Conservation (phyloP, 1,140 invertebrate species). For the Lerema accius region DNA sequence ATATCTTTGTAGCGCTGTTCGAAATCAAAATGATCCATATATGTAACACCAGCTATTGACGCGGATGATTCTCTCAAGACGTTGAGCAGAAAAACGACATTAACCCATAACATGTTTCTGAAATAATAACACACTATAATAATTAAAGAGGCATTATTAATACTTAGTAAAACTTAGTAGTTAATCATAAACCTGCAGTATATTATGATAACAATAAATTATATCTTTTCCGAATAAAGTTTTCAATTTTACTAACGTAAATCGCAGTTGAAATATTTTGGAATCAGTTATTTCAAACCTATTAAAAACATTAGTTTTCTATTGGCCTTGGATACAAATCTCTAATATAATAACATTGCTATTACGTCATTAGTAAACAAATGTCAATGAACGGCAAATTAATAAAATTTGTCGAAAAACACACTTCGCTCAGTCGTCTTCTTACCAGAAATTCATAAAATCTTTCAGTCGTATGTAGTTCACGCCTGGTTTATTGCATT, state of each 20-base stretch:
- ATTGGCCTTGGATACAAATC: too few relatives aligned
- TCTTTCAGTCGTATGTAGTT: slow-evolving; percentile 56
- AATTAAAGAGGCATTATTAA: too few relatives aligned
- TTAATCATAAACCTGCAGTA: too few relatives aligned
- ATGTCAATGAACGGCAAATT: neutral
- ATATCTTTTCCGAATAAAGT: too few relatives aligned
- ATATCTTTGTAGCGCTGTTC: slow-evolving; percentile 59
- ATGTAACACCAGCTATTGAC: slow-evolving; percentile 67
- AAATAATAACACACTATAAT: slow-evolving; percentile 6
- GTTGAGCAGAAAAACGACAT: neutral
- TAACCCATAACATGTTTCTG: slow-evolving; percentile 21
- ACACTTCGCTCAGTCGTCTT: slow-evolving; percentile 31
- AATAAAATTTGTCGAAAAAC: neutral
- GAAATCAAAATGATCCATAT: slow-evolving; percentile 69
- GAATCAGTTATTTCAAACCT: too few relatives aligned
- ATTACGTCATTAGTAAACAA: too few relatives aligned
- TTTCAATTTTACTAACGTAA: too few relatives aligned
- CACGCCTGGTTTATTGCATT: slow-evolving; percentile 53
- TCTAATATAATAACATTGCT: too few relatives aligned
- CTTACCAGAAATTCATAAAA: slow-evolving; percentile 36
- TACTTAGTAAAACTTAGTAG: too few relatives aligned
- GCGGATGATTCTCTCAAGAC: neutral
- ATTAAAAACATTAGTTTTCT: too few relatives aligned
- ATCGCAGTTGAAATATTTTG: too few relatives aligned
- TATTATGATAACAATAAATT: too few relatives aligned